Conservation (phyloP, 2,113 vertebrate species). For the Panthera uncia region DNA sequence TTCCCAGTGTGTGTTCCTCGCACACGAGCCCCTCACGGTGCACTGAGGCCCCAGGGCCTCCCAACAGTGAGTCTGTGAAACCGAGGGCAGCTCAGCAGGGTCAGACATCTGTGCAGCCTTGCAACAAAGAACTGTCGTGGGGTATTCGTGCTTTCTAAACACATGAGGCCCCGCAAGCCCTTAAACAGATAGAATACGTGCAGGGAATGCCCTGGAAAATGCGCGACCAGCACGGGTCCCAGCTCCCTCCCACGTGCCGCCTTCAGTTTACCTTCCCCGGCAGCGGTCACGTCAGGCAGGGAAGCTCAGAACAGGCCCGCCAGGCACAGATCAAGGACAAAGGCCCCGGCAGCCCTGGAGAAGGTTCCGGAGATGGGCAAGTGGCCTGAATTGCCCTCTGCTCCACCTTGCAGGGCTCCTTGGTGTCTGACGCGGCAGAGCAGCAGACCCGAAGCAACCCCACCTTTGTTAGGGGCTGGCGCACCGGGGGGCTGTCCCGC, state of each 20-base stretch:
- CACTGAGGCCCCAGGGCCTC: background rate
- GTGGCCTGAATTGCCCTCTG: background rate
- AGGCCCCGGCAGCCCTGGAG: background rate
- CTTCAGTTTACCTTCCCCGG: background rate
- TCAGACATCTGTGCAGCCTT: background rate
- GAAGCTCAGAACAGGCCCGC: background rate
- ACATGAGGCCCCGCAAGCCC: background rate
- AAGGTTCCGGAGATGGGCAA: background rate
- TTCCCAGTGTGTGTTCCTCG: accelerated
- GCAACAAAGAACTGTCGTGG: no score
- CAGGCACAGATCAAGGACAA: background rate
- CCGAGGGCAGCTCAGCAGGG: background rate
- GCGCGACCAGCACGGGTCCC: background rate
- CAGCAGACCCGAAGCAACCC: background rate
- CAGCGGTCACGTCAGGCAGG: accelerated
- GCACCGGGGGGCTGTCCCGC: accelerated
- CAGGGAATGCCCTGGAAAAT: background rate
- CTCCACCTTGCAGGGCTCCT: background rate
- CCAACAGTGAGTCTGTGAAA: background rate
- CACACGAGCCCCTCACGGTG: background rate
- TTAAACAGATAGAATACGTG: background rate
- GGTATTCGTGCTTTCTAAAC: background rate
- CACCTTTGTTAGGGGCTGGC: accelerated
- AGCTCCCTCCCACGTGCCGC: accelerated
- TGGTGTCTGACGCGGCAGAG: background rate